phyloP scores from a whole-genome alignment of 2,888 invertebrate species.

The Synanthedon formicaeformis region DNA sequence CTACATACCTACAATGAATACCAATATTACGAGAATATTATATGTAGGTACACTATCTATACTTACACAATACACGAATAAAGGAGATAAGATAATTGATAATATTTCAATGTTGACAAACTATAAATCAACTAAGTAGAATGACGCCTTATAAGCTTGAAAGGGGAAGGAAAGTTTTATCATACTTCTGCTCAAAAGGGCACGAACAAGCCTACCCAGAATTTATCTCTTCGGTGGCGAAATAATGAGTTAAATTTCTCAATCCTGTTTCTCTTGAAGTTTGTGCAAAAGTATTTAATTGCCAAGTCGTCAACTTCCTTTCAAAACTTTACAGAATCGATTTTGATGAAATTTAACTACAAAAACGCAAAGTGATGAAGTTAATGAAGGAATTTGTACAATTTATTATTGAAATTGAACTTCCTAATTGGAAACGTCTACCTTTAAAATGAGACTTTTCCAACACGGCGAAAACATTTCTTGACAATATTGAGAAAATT shows the following conservation, averaged over 20 bases:
- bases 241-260: constrained; percentile 26
- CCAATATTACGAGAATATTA: too few relatives aligned
- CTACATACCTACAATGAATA: too few relatives aligned
- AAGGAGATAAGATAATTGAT: too few relatives aligned
- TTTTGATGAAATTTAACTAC: neutral
- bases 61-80: too few relatives aligned
- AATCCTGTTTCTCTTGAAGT: constrained; percentile 10
- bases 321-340: neutral
- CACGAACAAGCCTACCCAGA: constrained; percentile 9
- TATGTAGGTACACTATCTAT: too few relatives aligned
- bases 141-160: too few relatives aligned
- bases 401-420: constrained; percentile 3
- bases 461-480: neutral
- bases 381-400: neutral
- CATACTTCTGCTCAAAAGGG: constrained; percentile 19
- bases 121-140: too few relatives aligned
- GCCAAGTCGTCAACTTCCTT: constrained; percentile 14
- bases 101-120: too few relatives aligned
- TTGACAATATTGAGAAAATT: neutral
- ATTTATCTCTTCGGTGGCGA: constrained; percentile 15
- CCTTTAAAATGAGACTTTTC: constrained; percentile 2
- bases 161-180: constrained; percentile 27
- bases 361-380: neutral
- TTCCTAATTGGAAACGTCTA: constrained; percentile 2
- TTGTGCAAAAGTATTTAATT: constrained; percentile 10